A percentile compares a stretch with the other conserved stretches of the same genome.
phyloP scores from a whole-genome alignment of 2,888 invertebrate species.

The Drosophila prostipennis region DNA sequence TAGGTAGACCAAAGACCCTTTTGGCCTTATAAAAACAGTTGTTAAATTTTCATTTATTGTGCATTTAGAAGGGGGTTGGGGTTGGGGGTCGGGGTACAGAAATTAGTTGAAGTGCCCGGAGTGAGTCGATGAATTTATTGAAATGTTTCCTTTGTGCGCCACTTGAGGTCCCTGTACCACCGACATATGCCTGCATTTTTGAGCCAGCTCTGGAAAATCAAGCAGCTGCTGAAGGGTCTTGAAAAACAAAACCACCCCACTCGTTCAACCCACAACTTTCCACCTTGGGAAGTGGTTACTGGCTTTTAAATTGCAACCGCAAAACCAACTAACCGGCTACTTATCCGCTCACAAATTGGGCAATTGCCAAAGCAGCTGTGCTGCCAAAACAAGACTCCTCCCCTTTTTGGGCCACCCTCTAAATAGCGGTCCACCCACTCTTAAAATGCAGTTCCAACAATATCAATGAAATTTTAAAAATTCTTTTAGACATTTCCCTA shows the following conservation, averaged over 20 bases:
- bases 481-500: conserved; percentile 36
- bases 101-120: conserved; percentile 72
- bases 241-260: conserved; percentile 38
- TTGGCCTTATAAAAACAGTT: conserved; percentile 61
- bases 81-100: conserved; percentile 25
- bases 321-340: conserved; percentile 30
- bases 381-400: conserved; percentile 13
- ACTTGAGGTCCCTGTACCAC: conserved; percentile 43
- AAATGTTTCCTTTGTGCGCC: conserved; percentile 54
- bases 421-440: neutral
- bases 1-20: conserved; percentile 12
- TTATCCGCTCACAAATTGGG: conserved; percentile 46
- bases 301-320: conserved; percentile 51
- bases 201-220: conserved; percentile 56
- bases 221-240: conserved; percentile 65
- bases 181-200: conserved; percentile 66
- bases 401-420: neutral
- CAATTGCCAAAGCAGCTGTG: conserved; percentile 47
- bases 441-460: neutral
- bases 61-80: conserved; percentile 54
- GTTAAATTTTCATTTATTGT: conserved; percentile 76
- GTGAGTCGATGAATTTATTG: conserved; percentile 71
- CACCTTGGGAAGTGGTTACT: conserved; percentile 31
- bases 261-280: conserved; percentile 29
- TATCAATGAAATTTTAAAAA: conserved; percentile 29